Evolutionary conservation across 2,888 invertebrate genomes (phyloP).

Genomic region (Acanthosepion pharaonis): DNA sequence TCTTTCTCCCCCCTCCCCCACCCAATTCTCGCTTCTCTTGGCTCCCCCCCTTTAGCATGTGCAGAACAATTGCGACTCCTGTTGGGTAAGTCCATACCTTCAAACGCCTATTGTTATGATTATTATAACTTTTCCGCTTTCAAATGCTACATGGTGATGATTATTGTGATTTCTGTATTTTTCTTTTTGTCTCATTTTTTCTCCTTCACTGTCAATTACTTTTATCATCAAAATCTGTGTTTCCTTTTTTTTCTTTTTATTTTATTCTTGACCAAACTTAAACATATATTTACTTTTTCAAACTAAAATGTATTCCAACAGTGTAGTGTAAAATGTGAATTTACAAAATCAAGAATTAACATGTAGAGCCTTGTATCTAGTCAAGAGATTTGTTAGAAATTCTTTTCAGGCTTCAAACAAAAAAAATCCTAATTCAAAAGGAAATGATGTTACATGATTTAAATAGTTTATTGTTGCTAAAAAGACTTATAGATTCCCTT

Average conservation of each 20-base stretch:
- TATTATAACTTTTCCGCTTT: background rate
- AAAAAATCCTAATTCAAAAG: background rate
- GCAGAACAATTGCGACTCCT: conserved; percentile 72
- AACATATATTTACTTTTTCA: background rate
- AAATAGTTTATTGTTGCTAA: background rate
- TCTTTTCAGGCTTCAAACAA: background rate
- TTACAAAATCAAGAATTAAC: background rate
- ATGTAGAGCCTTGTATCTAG: background rate
- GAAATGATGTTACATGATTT: background rate
- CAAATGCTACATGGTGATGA: background rate
- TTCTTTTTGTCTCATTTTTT: conserved; percentile 45
- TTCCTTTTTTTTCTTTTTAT: background rate
- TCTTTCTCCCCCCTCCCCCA: background rate
- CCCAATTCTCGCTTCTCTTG: background rate
- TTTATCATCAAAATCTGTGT: too few species aligned
- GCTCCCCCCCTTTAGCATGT: conserved; percentile 62
- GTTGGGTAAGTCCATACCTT: conserved; percentile 68
- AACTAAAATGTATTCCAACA: background rate
- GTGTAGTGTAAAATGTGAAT: too few species aligned
- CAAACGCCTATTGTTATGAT: background rate
- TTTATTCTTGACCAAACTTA: too few species aligned
- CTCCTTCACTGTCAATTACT: background rate
- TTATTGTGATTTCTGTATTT: conserved; percentile 36
- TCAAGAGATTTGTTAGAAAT: too few species aligned
- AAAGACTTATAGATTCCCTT: background rate